Base-by-base conservation (phyloP, 2,888 invertebrate genomes). In the Melieria picta region DNA sequence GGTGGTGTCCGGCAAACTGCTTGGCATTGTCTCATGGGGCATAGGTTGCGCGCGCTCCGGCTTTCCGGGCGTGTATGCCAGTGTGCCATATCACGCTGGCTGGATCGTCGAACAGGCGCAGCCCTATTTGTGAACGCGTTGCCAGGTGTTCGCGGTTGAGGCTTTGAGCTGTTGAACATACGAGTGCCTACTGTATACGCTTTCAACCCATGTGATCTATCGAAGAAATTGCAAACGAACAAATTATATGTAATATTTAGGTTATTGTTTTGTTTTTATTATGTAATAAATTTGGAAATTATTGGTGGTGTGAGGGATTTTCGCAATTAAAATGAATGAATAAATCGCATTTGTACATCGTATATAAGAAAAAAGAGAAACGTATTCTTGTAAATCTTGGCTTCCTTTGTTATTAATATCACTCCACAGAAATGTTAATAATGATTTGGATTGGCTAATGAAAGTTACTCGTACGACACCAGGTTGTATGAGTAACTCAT, bases 11-110 rank as follows among this genome's bases (percentile, higher is more conserved):
- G 80, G 79, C 1, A 65, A 79, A 2, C 67, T 81, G 47, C 77
- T 79, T n/a, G 85, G 85, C 7, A 76, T 85, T 61, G 84, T 85
- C 0, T 85, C 85, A 10, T 85, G 84, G 84, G 85, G 85, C 5
- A 77, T 78, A 52, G 85, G 84, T 5, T 85, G 85, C 75, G 85
- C 80, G 11, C 77, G 79, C 0, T 73, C 78, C 43, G 80, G 77
- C 0, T 84, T 79, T 55, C 85, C 85, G 0, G 85, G 84, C 3
- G 82, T 85, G 0, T 84, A 84, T 69, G 79, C 83, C 0, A 82
- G 78, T 58, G 79, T 79, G 5, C 60, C 74, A 13, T 78, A 79
- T 46, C 77, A 81, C 62, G 69, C 63, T 0, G 69, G 75, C 10
- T 83, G 83, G 83, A 79, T 83, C 64, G 76, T 77, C 50, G 77